Evolutionary conservation across 2,888 invertebrate genomes (phyloP).

Genomic region (Mystacides longicornis): DNA sequence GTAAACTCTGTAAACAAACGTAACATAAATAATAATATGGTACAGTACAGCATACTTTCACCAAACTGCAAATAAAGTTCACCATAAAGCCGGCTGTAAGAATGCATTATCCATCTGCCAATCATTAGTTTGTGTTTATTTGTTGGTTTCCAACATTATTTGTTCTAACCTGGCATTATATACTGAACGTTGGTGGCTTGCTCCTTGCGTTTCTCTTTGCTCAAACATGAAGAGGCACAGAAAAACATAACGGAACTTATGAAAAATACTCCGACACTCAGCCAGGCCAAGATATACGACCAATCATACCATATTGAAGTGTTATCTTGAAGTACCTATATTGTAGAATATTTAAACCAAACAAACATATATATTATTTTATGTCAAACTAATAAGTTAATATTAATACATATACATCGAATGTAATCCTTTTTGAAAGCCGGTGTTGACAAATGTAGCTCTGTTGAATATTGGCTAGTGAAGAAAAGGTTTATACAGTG

Average conservation of each 20-base stretch:
- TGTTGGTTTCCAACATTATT: constrained; percentile 30
- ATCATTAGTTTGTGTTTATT: not conserved
- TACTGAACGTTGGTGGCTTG: constrained; percentile 76
- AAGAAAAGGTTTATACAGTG: too few species aligned
- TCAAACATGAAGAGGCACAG: constrained; percentile 70
- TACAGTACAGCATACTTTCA: constrained; percentile 17
- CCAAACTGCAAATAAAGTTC: constrained; percentile 11
- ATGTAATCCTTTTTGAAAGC: too few species aligned
- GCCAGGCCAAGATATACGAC: constrained; percentile 81
- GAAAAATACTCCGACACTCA: constrained; percentile 69
- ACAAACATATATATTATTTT: too few species aligned
- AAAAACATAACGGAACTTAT: constrained; percentile 70
- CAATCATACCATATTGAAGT: constrained; percentile 71
- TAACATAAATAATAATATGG: constrained; percentile 7
- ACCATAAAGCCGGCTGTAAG: constrained; percentile 18
- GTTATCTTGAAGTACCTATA: constrained; percentile 67
- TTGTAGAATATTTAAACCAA: too few species aligned
- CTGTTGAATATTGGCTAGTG: too few species aligned
- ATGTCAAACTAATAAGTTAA: too few species aligned
- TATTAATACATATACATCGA: too few species aligned
- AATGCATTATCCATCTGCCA: constrained; percentile 14
- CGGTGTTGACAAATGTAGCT: too few species aligned
- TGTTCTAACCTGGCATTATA: constrained; percentile 76
- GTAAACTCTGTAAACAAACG: too few species aligned
- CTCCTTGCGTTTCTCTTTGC: constrained; percentile 67